These are phyloP conservation scores for Gymnocypris eckloni DNA, from an alignment of 2,797 vertebrate genomes.

Conservation along the genomic window DNA sequence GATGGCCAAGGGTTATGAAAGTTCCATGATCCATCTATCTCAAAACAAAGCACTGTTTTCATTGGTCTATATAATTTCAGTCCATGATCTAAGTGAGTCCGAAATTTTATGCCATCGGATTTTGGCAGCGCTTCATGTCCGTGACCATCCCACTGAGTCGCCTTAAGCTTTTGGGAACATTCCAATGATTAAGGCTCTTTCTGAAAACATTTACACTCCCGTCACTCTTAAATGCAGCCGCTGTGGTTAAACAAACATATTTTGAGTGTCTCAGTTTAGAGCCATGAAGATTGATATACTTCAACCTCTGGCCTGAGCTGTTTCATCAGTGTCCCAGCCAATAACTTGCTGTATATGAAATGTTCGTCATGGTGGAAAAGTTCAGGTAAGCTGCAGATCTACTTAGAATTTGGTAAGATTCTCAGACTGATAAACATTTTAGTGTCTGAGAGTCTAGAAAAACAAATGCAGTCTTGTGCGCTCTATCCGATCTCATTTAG, in stretches of 20 bases:
- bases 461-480: slow-evolving; percentile 23
- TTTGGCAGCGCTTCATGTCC: slow-evolving; percentile 53
- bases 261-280: slow-evolving; percentile 70
- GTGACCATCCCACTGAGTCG: slow-evolving; percentile 56
- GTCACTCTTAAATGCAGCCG: slow-evolving; percentile 61
- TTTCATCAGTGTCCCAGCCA: slow-evolving; percentile 64
- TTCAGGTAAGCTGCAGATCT: slow-evolving; percentile 64
- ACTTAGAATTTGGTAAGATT: slow-evolving; percentile 63
- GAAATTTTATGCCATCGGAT: slow-evolving; percentile 14
- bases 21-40: slow-evolving; percentile 50
- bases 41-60: slow-evolving; percentile 16
- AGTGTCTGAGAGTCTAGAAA: slow-evolving; percentile 54
- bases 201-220: slow-evolving; percentile 13
- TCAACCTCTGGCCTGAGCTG: slow-evolving; percentile 66
- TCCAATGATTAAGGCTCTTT: slow-evolving; percentile 65
- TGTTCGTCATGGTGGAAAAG: slow-evolving; percentile 67
- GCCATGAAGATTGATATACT: slow-evolving; percentile 70
- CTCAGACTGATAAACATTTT: slow-evolving; percentile 55
- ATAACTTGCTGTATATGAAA: slow-evolving; percentile 73
- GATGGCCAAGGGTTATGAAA: slow-evolving; percentile 19
- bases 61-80: slow-evolving; percentile 2
- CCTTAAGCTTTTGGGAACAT: slow-evolving; percentile 62
- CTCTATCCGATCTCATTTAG: slow-evolving; percentile 11
- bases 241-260: slow-evolving; percentile 58
- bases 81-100: not conserved